A percentile compares a stretch with the other conserved stretches of the same genome.
These are phyloP conservation scores for Stichopus horrens DNA, from an alignment of 53 echinoderm and acorn worm genomes.

Conservation along the genomic window DNA sequence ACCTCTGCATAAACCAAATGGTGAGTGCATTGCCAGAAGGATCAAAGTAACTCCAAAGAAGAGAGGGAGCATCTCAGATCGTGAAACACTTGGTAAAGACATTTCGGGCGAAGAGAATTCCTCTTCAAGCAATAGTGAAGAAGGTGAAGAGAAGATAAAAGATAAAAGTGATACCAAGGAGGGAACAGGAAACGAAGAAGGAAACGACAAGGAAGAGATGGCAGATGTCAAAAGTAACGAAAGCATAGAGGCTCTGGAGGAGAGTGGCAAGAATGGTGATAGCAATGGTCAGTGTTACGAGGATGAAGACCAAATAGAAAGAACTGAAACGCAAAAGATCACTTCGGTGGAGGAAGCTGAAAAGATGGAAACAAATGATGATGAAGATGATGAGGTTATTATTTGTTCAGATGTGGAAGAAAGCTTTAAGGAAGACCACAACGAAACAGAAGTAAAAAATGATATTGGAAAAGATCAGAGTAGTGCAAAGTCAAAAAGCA, in stretches of 20 bases:
- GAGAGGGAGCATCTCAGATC: constrained; percentile 1
- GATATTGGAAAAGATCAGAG: background rate
- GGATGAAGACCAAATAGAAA: background rate
- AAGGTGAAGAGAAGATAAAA: background rate
- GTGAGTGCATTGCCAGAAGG: background rate
- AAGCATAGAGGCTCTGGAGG: background rate
- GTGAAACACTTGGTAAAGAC: background rate
- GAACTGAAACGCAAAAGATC: background rate
- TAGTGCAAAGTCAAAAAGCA: background rate
- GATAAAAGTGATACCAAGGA: background rate
- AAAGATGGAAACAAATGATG: constrained; percentile 1
- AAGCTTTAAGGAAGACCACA: background rate
- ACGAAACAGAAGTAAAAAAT: constrained; percentile 2
- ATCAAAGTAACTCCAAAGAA: constrained; percentile 8
- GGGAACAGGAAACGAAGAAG: background rate
- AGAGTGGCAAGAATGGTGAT: background rate
- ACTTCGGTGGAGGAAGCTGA: background rate
- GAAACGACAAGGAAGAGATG: background rate
- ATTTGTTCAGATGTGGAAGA: constrained; percentile 13
- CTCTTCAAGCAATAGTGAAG: background rate
- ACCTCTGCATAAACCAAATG: background rate
- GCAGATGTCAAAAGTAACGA: constrained; percentile 1
- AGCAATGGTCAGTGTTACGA: background rate
- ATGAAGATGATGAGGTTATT: background rate
- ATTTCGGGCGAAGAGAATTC: background rate